Evolutionary conservation across 2,888 invertebrate genomes (phyloP).

Genomic region (Drosophila bunnanda): DNA sequence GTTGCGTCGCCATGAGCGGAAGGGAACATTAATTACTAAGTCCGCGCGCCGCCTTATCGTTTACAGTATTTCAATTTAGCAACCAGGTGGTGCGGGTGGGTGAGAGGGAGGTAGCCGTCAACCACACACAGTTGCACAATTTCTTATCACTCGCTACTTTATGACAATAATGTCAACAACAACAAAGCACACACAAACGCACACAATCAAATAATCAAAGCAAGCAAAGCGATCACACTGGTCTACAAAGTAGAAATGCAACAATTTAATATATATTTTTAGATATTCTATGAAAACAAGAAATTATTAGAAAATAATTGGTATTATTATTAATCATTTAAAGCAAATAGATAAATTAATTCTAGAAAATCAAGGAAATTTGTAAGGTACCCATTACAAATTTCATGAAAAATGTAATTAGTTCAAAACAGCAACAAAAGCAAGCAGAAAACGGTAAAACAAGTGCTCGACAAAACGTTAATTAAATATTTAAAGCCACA

Average conservation of each 20-base stretch:
- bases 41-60: slow-evolving; percentile 45
- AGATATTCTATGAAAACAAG: background rate
- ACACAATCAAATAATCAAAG: slow-evolving; percentile 14
- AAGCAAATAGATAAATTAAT: too few relatives aligned
- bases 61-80: slow-evolving; percentile 51
- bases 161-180: slow-evolving; percentile 32
- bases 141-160: slow-evolving; percentile 51
- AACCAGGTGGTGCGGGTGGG: slow-evolving; percentile 22
- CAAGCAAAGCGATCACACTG: slow-evolving; percentile 32
- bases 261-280: background rate
- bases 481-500: too few relatives aligned
- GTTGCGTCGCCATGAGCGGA: slow-evolving; percentile 45
- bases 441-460: background rate
- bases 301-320: background rate
- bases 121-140: slow-evolving; percentile 50
- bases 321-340: background rate
- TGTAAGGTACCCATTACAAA: background rate
- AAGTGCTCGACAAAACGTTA: background rate
- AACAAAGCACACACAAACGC: slow-evolving; percentile 19
- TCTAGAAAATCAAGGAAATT: background rate
- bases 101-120: background rate
- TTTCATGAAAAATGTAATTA: background rate
- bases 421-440: background rate
- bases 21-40: slow-evolving; percentile 36
- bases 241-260: slow-evolving; percentile 8